Evolutionary conservation across 2,888 invertebrate genomes (phyloP).

Genomic region (Sesia bembeciformis): DNA sequence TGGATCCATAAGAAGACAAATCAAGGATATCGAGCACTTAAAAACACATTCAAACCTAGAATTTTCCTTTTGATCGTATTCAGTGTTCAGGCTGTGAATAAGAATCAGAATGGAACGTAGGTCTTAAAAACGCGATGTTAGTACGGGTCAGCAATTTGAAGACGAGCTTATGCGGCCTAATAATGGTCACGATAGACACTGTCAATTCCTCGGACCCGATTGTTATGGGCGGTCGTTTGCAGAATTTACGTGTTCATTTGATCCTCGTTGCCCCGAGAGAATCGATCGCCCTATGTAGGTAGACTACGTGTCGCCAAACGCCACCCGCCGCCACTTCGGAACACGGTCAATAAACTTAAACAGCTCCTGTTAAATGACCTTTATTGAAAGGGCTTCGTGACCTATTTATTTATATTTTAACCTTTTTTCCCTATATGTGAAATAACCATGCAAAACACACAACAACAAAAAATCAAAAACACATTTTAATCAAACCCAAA

Average conservation of each 20-base stretch:
- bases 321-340: slow-evolving; percentile 2
- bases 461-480: too few relatives aligned
- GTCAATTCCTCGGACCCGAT: not conserved
- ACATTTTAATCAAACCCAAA: too few relatives aligned
- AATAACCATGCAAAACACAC: too few relatives aligned
- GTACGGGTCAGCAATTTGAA: too few relatives aligned
- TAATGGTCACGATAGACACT: not conserved
- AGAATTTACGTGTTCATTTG: slow-evolving; percentile 6
- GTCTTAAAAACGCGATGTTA: too few relatives aligned
- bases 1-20: too few relatives aligned
- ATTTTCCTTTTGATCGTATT: too few relatives aligned
- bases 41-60: too few relatives aligned
- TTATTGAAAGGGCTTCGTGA: slow-evolving; percentile 1
- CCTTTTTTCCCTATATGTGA: not conserved
- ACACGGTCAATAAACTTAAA: slow-evolving; percentile 21
- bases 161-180: too few relatives aligned
- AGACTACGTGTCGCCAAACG: slow-evolving; percentile 9
- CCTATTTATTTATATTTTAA: not conserved
- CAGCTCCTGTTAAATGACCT: slow-evolving; percentile 16
- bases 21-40: too few relatives aligned
- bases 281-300: slow-evolving; percentile 4
- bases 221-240: not conserved
- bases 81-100: too few relatives aligned
- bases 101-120: too few relatives aligned
- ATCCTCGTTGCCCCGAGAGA: not conserved